phyloP scores from a whole-genome alignment of 2,888 invertebrate genomes.

The Dinocampus coccinellae region DNA sequence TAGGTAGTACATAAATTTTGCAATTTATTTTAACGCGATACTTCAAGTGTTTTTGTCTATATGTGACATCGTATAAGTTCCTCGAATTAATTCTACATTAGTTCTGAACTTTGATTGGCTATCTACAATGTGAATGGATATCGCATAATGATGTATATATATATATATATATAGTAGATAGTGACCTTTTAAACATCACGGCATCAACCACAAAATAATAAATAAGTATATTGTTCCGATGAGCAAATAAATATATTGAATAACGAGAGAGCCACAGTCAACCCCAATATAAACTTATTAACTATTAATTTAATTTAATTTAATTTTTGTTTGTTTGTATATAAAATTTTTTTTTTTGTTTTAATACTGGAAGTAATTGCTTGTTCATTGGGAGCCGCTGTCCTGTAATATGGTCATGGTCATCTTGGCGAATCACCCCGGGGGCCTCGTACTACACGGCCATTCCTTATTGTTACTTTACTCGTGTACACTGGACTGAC shows the following conservation, averaged over 20 bases:
- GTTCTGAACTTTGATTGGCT: not conserved
- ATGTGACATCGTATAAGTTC: not conserved
- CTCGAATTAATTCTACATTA: not conserved
- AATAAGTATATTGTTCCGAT: not conserved
- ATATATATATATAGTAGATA: not conserved
- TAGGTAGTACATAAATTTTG: not conserved
- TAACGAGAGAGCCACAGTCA: not conserved
- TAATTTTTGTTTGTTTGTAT: too few species aligned
- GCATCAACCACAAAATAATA: not conserved
- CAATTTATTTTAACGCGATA: not conserved
- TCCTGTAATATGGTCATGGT: conserved; percentile 66
- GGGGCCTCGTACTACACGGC: conserved; percentile 54
- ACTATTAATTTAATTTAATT: not conserved
- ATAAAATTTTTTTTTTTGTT: conserved; percentile 34
- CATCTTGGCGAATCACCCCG: conserved; percentile 65
- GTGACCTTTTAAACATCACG: not conserved
- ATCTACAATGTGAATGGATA: not conserved
- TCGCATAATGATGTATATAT: not conserved
- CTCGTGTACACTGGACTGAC: conserved; percentile 52
- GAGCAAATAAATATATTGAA: not conserved
- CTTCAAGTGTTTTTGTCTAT: too few species aligned
- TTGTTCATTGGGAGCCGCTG: conserved; percentile 59
- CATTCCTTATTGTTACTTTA: conserved; percentile 44
- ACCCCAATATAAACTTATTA: not conserved
- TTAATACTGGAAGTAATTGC: conserved; percentile 41